Conservation (phyloP, 2,113 vertebrate genomes). For the Noturus placidus region DNA sequence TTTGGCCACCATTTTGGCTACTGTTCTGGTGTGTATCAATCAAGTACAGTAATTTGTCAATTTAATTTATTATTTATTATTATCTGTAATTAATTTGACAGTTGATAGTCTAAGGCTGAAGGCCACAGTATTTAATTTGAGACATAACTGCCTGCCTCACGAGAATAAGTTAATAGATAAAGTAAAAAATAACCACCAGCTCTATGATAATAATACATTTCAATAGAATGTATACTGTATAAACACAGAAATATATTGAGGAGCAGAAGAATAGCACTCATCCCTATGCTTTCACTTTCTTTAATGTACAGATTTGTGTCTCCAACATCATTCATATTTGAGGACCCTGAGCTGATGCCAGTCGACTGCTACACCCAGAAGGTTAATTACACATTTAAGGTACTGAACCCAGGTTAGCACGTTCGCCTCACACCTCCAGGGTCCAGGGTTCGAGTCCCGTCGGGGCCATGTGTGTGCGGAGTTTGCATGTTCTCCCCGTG, state of each 20-base stretch:
- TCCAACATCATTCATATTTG: slow-evolving; percentile 84
- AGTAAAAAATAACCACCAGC: neutral
- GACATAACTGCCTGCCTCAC: neutral
- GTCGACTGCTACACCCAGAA: slow-evolving; percentile 79
- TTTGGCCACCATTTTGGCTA: neutral
- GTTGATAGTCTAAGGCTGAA: neutral
- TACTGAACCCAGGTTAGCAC: slow-evolving; percentile 66
- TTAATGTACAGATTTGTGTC: slow-evolving; percentile 77
- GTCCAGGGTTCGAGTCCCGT: no score
- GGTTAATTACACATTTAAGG: slow-evolving; percentile 90
- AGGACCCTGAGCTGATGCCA: slow-evolving; percentile 68
- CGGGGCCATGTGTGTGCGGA: no score
- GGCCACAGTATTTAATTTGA: neutral
- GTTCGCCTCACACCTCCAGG: no score
- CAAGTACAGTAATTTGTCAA: neutral
- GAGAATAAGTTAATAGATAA: neutral
- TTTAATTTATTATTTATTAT: neutral
- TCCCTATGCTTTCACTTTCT: slow-evolving; percentile 9
- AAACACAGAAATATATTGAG: neutral
- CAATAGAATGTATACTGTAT: neutral
- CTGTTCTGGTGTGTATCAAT: neutral
- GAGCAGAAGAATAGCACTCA: neutral
- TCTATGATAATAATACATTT: neutral
- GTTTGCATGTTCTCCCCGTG: no score
- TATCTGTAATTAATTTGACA: neutral